phyloP scores from a whole-genome alignment of 1,140 invertebrate species.

The Drosophila sp. region DNA sequence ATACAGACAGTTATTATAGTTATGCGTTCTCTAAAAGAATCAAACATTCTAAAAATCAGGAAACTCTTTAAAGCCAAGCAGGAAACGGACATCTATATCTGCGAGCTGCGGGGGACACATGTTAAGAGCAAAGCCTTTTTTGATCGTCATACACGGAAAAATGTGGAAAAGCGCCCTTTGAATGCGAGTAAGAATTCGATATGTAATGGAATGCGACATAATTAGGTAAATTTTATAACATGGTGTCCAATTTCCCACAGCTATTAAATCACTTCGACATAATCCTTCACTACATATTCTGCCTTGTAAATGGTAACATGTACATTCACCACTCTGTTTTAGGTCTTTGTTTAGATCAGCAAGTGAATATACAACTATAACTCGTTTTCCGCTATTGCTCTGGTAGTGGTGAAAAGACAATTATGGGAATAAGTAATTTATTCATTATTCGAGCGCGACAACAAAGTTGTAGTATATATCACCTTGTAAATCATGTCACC shows the following conservation, averaged over 20 bases:
- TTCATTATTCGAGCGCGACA: too few species aligned
- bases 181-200: conserved; percentile 57
- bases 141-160: conserved; percentile 61
- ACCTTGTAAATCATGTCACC: too few species aligned
- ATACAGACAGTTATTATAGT: neutral
- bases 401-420: too few species aligned
- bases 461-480: too few species aligned
- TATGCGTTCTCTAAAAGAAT: neutral
- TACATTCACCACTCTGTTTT: too few species aligned
- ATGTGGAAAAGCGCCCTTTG: conserved; percentile 68
- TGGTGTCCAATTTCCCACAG: conserved; percentile 4
- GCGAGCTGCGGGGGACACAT: conserved; percentile 59
- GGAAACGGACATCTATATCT: conserved; percentile 40
- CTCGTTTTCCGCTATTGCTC: too few species aligned
- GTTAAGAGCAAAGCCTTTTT: conserved; percentile 49
- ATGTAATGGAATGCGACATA: neutral
- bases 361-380: too few species aligned
- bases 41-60: neutral
- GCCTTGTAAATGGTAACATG: too few species aligned
- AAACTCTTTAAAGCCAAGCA: conserved; percentile 19
- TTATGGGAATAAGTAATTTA: too few species aligned
- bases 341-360: too few species aligned
- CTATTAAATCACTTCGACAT: too few species aligned
- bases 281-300: too few species aligned
- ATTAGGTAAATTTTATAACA: conserved; percentile 4